Evolutionary conservation across 1,140 invertebrate genomes (phyloP).

Genomic region (Micrasema minimum): DNA sequence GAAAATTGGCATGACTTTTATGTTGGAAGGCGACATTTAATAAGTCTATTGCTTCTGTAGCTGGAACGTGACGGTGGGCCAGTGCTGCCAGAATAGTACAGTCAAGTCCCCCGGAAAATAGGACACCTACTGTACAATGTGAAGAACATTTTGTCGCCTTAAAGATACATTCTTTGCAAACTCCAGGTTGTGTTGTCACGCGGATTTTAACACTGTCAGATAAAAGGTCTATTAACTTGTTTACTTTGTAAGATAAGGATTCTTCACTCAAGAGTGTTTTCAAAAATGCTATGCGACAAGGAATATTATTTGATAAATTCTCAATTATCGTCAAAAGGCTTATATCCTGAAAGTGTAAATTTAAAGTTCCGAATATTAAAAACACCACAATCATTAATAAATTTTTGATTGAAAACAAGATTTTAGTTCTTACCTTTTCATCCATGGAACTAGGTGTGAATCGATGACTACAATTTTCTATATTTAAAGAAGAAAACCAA

Average conservation of each 20-base stretch:
- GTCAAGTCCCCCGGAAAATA: constrained; percentile 97
- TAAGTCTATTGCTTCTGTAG: constrained; percentile 85
- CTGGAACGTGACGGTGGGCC: constrained; percentile 77
- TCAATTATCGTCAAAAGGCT: constrained; percentile 59
- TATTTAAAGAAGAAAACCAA: constrained; percentile 1
- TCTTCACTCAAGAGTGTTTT: constrained; percentile 59
- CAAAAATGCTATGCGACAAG: constrained; percentile 58
- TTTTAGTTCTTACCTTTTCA: constrained; percentile 2
- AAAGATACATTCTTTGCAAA: constrained; percentile 74
- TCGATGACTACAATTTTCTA: background rate
- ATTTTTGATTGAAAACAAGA: background rate
- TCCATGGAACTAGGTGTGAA: background rate
- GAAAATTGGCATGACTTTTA: constrained; percentile 63
- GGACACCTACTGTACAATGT: constrained; percentile 84
- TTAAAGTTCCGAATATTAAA: background rate
- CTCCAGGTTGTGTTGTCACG: constrained; percentile 72
- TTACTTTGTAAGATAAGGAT: constrained; percentile 60
- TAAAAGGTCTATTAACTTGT: constrained; percentile 68
- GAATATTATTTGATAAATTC: constrained; percentile 51
- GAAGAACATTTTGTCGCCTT: constrained; percentile 52
- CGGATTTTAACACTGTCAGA: constrained; percentile 73
- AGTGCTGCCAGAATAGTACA: constrained; percentile 88
- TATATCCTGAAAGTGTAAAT: constrained; percentile 58
- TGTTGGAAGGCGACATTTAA: constrained; percentile 95
- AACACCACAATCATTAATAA: too few relatives aligned